Evolutionary conservation across 2,113 vertebrate genomes (phyloP), one percentile per base, ranked within the genome.

Genomic region (Clarias batrachus): DNA sequence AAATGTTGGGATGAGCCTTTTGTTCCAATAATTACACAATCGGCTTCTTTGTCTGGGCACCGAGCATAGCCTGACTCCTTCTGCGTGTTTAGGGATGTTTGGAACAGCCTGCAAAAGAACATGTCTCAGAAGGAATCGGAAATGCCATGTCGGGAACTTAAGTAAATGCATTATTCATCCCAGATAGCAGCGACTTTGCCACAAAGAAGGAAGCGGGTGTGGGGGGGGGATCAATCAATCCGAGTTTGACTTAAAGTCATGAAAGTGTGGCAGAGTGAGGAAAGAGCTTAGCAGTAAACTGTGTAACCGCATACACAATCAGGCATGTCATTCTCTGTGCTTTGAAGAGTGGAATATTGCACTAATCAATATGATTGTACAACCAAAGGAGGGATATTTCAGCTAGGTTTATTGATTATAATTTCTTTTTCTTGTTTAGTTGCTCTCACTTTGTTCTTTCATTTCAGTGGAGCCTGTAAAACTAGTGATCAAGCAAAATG

Each of bases 341-440:
- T 86, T 73, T 76, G 48, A 80, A 70, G 63, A 52, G 27, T 62
- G 87, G 54, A 90, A 82, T 81, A 89, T 85, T 80, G 87, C 82
- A 80, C 86, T 92, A 90, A 91, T 94, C 89, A 92, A 89, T 92
- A 92, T 92, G 91, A 91, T 94, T 94, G 91, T 91, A 90, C 88
- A 48, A 90, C 88, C 54, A 30, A 76, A 59, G 56, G 87, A 93
- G 92, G 73, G 91, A 93, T 92, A 90, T 92, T 95, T 94, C 82
- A 93, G 82, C 33, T 59, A 79, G 60, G 83, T 83, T 89, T 91
- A 88, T 37, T 56, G 83, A 78, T 84, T 83, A 87, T 77, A 92
- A 88, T 89, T 91, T 85, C 83, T 90, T 91, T 93, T 91, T 88
- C 79, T 91, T 85, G 87, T 70, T 14, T 89, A 89, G 85, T 52